Conservation (phyloP, 2,888 invertebrate genomes). For the Trissoscelio sp. region DNA sequence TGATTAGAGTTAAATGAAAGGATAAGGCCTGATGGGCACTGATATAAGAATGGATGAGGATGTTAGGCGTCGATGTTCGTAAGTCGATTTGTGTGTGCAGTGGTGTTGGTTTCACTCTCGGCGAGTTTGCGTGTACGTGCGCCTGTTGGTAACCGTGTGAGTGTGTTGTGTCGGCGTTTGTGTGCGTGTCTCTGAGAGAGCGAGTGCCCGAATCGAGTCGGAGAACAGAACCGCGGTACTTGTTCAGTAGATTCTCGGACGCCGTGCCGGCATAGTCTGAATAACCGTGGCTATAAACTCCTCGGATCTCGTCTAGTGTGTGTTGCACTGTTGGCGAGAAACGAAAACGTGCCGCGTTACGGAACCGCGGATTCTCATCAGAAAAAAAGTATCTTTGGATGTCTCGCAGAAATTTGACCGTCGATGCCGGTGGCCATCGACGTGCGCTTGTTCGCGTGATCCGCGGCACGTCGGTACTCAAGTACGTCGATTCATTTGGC, state of each 20-base stretch:
- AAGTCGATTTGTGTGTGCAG: conserved; percentile 73
- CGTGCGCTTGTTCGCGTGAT: no score
- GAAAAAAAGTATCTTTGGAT: no score
- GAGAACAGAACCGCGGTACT: conserved; percentile 81
- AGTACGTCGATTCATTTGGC: conserved; percentile 36
- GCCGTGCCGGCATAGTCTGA: conserved; percentile 82
- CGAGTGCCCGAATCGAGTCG: conserved; percentile 80
- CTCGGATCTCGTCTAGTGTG: conserved; percentile 65
- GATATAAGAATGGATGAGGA: conserved; percentile 70
- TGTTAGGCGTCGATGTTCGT: conserved; percentile 74
- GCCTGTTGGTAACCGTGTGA: conserved; percentile 51
- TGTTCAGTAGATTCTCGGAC: conserved; percentile 83
- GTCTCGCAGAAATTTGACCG: neutral
- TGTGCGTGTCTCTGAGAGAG: conserved; percentile 76
- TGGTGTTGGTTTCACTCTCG: conserved; percentile 78
- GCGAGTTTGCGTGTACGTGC: conserved; percentile 65
- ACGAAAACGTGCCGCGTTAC: conserved; percentile 20
- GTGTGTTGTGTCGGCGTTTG: conserved; percentile 59
- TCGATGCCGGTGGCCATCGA: conserved; percentile 11
- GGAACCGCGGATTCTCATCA: neutral
- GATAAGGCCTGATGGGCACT: conserved; percentile 71
- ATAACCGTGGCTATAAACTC: conserved; percentile 77
- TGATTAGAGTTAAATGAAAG: conserved; percentile 43
- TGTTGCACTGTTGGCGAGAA: neutral
- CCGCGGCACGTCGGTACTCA: no score